Base-by-base conservation (phyloP, 2,888 invertebrate species). In the Eupelmus urozonus region DNA sequence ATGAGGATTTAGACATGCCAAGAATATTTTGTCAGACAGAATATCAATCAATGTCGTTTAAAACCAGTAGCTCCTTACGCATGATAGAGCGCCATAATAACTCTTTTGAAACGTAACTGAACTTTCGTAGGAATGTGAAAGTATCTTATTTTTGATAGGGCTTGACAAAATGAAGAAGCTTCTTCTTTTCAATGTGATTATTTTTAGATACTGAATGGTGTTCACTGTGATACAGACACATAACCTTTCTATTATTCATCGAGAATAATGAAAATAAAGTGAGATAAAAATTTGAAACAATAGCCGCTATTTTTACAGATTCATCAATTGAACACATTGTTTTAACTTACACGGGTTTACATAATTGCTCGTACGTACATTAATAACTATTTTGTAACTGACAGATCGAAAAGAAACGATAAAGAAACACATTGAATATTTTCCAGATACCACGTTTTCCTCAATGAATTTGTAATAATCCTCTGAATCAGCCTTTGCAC, bases 121-220 rank as follows among this genome's bases (percentile, higher is more conserved):
- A 34, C n/a, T n/a, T n/a, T n/a, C n/a, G 9, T 34, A 60, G 49
- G 70, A 70, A 70, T 70, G 70, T 70, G 70, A 70, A 70, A 70
- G 70, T 49, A 20, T 29, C 25, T 29, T 29, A 49, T 60, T 29
- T 70, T 49, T 11, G 29, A 70, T 60, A 27, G 49, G 34, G 34
- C 9, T 5, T 34, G 9, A 34, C 34, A 5, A 34, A 34, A 5
- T 34, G 9, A 3, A 34, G 34, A 9, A 34, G 3, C 34, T 5
- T 40, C 5, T 70, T 18, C 27, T 3, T 27, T 25, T 20, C 69
- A 59, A 25, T n/a, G 27, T 16, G 25, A 18, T n/a, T 27, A 27
- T 42, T 53, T 55, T 67, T 40, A 13, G 25, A 42, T 40, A 63
- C 42, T 62, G 34, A 40, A 62, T 23, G 11, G 13, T 62, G 13